phyloP scores from a whole-genome alignment of 1,140 invertebrate species.

The Papilio aristodemus region DNA sequence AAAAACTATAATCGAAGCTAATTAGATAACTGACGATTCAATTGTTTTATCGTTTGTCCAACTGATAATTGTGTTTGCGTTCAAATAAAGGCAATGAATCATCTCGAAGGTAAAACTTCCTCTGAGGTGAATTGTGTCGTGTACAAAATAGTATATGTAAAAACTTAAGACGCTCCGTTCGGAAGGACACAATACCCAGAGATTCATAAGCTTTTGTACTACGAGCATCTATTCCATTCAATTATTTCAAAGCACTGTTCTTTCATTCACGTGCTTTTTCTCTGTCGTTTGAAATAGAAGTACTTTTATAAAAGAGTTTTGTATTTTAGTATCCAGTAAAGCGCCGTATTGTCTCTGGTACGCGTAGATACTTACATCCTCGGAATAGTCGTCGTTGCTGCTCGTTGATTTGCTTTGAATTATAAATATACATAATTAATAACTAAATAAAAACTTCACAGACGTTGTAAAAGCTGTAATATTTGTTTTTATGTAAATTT shows the following conservation, averaged over 20 bases:
- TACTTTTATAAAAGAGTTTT: too few species aligned
- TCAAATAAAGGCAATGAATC: background rate
- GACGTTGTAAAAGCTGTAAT: background rate
- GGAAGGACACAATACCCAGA: background rate
- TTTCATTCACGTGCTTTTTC: too few species aligned
- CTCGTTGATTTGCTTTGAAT: background rate
- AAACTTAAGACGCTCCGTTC: background rate
- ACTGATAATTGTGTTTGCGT: conserved; percentile 23
- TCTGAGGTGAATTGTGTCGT: background rate
- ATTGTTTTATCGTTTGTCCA: conserved; percentile 9
- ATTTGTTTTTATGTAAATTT: background rate
- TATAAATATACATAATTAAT: background rate
- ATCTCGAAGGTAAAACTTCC: too few species aligned
- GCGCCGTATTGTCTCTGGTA: too few species aligned
- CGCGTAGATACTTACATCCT: too few species aligned
- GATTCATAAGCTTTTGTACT: too few species aligned
- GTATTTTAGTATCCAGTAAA: too few species aligned
- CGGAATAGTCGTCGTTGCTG: too few species aligned
- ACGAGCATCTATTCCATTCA: too few species aligned
- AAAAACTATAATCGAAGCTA: conserved; percentile 23
- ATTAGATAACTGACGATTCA: conserved; percentile 32
- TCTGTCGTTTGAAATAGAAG: too few species aligned
- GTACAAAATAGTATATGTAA: background rate
- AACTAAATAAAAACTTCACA: background rate
- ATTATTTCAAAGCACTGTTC: too few species aligned